Evolutionary conservation across 2,113 vertebrate species (phyloP), one percentile per base, ranked within the genome.

Genomic region (Centropus bengalensis): DNA sequence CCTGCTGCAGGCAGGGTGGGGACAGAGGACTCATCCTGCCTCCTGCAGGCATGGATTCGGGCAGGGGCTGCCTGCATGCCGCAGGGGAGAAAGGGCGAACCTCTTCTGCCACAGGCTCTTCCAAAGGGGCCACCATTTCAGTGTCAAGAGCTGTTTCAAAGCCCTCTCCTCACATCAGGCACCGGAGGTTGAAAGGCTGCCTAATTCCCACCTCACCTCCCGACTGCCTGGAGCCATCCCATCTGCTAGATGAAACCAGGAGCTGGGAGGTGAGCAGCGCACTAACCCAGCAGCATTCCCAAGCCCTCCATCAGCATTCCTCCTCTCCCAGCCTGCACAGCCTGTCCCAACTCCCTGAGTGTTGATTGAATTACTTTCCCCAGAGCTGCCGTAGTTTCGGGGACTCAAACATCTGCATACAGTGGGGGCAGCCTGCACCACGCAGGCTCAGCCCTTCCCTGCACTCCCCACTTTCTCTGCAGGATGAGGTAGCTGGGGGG

Each of bases 311-410:
- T 70, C 59, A 87, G 82, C 94, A 92, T 94, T 96, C 76, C 83
- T 91, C 82, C 59, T 63, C 92, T 93, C 60, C 79, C 70, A 87
- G 86, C 76, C 82, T 42, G 91, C 74, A 87, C 82, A 91, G 95
- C 82, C 93, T 75, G 92, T 89, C 93, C 88, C 82, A 47, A 19
- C 0, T 8, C 87, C 59, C 51, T 3, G 0, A 86, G 88, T 33
- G 80, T 30, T 69, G 28, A 95, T 68, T 83, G 90, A 96, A 96
- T 94, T 76, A 78, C 85, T 81, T 89, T 47, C 89, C 86, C 84
- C 86, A 82, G 69, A 78, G 23, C 51, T 71, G 78, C 80, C 2
- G 9, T 60, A 71, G 93, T 94, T 93, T 75, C 5, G 5, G 91
- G 91, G 91, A 38, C 79, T 73, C 5, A 12, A 95, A 91, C 93